Evolutionary conservation across 1,140 invertebrate genomes (phyloP).

Genomic region (Drosophila serrata): DNA sequence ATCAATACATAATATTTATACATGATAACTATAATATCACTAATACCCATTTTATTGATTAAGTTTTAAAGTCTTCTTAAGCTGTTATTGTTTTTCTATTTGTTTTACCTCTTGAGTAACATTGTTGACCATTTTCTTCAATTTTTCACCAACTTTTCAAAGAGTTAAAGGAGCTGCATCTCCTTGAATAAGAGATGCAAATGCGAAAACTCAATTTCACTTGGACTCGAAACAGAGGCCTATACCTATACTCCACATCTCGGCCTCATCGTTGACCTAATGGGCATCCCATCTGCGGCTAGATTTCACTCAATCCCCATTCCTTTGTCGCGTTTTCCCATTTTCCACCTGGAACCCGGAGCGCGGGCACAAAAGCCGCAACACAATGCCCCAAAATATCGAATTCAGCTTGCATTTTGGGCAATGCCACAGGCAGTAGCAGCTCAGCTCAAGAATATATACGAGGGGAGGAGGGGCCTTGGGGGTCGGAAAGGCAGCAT

Average conservation of each 20-base stretch:
- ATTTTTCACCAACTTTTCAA: neutral
- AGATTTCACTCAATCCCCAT: constrained; percentile 44
- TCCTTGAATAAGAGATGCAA: constrained; percentile 16
- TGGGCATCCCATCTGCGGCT: constrained; percentile 38
- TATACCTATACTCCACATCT: constrained; percentile 20
- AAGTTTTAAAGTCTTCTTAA: too few species aligned
- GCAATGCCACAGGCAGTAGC: constrained; percentile 47
- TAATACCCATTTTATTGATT: neutral
- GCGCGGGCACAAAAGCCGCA: constrained; percentile 42
- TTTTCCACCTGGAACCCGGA: constrained; percentile 42
- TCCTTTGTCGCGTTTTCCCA: constrained; percentile 19
- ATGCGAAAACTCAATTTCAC: constrained; percentile 32
- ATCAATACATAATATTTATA: too few species aligned
- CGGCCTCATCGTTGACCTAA: constrained; percentile 32
- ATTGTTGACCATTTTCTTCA: neutral
- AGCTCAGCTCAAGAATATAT: constrained; percentile 33
- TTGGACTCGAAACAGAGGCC: constrained; percentile 18
- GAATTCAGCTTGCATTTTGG: constrained; percentile 66
- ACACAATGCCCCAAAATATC: constrained; percentile 63
- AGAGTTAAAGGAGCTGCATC: neutral
- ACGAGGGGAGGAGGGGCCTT: neutral
- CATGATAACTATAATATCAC: too few species aligned
- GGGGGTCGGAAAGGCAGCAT: constrained; percentile 24
- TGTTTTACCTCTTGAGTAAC: neutral
- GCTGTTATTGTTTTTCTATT: neutral